Evolutionary conservation across 2,797 vertebrate species (phyloP).

Genomic region (Chrysocyon brachyurus): DNA sequence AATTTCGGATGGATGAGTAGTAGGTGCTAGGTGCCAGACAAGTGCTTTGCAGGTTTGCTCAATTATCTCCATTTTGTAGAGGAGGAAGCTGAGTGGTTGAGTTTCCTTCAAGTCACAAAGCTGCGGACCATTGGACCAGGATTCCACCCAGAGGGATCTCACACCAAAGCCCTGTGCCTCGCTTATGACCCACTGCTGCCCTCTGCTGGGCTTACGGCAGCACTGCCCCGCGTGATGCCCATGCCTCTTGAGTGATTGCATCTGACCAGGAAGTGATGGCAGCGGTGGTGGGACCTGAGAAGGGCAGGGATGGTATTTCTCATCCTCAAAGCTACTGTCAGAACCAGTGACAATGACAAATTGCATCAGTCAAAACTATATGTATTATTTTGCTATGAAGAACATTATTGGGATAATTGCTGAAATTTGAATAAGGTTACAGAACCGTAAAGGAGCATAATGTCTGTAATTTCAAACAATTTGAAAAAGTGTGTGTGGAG

Average conservation of each 20-base stretch:
- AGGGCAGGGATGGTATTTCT: neutral
- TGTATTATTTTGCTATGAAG: neutral
- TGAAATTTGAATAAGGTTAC: neutral
- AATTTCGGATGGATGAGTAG: neutral
- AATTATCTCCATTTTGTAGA: neutral
- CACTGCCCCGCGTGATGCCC: neutral
- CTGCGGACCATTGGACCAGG: neutral
- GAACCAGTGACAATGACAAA: neutral
- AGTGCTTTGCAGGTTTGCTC: neutral
- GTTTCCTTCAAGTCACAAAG: neutral
- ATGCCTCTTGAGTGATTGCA: neutral
- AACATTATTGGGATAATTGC: neutral
- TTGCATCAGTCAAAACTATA: neutral
- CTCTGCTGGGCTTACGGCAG: conserved; percentile 17
- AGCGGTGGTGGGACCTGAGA: accelerated
- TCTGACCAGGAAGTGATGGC: neutral
- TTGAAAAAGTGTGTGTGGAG: neutral
- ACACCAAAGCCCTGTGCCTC: neutral
- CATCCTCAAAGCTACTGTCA: neutral
- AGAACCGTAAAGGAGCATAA: neutral
- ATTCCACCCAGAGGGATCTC: neutral
- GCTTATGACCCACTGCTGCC: neutral
- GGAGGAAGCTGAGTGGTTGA: neutral
- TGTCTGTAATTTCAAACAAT: neutral
- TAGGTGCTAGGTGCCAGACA: neutral